Evolutionary conservation across 2,888 invertebrate species (phyloP).

Genomic region (Sclerodermus sp.): DNA sequence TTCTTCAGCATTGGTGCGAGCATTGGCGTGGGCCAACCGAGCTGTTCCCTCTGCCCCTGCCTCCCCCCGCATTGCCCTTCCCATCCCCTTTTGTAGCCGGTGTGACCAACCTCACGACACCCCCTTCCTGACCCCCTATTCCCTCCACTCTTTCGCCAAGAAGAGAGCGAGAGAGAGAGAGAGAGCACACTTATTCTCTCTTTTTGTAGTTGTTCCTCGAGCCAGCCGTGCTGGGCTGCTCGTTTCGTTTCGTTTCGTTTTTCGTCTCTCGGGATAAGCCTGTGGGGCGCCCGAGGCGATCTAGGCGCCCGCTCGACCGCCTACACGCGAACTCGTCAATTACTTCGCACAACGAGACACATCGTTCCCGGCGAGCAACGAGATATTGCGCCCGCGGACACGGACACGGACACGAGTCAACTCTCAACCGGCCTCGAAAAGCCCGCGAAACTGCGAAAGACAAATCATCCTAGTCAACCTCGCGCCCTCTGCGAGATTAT

Average conservation of each 20-base stretch:
- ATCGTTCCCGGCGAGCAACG: slow-evolving; percentile 19
- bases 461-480: too few species aligned
- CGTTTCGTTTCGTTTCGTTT: slow-evolving; percentile 25
- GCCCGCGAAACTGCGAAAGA: too few species aligned
- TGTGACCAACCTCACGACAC: slow-evolving; percentile 3
- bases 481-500: too few species aligned
- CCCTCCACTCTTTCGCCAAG: slow-evolving; percentile 9
- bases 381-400: too few species aligned
- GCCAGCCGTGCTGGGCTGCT: slow-evolving; percentile 2
- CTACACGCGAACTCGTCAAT: slow-evolving; percentile 54
- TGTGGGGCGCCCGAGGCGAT: slow-evolving; percentile 43
- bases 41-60: slow-evolving; percentile 4
- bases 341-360: slow-evolving; percentile 55
- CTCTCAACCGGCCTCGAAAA: too few species aligned
- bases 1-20: too few species aligned
- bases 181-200: too few species aligned
- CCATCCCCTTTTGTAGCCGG: slow-evolving; percentile 7
- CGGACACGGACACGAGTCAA: too few species aligned
- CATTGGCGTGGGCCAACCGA: neutral
- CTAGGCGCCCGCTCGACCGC: slow-evolving; percentile 43
- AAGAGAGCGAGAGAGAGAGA: too few species aligned
- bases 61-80: slow-evolving; percentile 2
- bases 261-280: slow-evolving; percentile 32
- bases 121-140: slow-evolving; percentile 1
- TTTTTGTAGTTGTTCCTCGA: neutral